Conservation (phyloP, 1,140 invertebrate genomes). For the Drosophila nigromelanica region DNA sequence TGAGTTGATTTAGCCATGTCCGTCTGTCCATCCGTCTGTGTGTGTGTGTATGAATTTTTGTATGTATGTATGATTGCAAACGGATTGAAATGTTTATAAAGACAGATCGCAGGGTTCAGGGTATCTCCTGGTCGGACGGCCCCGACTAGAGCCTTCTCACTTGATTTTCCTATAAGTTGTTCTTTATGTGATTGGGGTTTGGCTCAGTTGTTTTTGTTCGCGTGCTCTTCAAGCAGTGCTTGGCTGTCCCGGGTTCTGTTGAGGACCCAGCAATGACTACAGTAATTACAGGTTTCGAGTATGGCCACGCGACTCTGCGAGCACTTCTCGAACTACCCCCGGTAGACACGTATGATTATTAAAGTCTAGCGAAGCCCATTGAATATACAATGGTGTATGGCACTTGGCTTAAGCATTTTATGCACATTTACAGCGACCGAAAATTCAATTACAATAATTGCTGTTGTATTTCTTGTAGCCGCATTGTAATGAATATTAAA, state of each 20-base stretch:
- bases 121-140: too few relatives aligned
- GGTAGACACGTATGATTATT: neutral
- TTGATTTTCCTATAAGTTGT: neutral
- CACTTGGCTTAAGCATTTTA: conserved; percentile 1
- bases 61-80: too few relatives aligned
- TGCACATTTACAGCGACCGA: conserved; percentile 10
- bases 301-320: conserved; percentile 59
- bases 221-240: conserved; percentile 57
- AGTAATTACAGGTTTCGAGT: conserved; percentile 62
- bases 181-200: neutral
- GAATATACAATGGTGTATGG: neutral
- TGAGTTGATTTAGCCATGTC: too few relatives aligned
- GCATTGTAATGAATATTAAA: conserved; percentile 39
- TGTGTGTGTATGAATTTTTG: too few relatives aligned
- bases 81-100: too few relatives aligned
- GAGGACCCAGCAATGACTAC: conserved; percentile 57
- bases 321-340: conserved; percentile 23
- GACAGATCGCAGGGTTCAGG: too few relatives aligned
- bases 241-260: conserved; percentile 12
- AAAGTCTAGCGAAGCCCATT: neutral
- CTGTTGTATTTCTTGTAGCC: conserved; percentile 25
- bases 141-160: too few relatives aligned
- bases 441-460: conserved; percentile 72
- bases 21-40: too few relatives aligned
- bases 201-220: conserved; percentile 33